Evolutionary conservation across 2,888 invertebrate species (phyloP), one percentile per base, ranked within the genome.

Genomic region (Hemaris fuciformis): DNA sequence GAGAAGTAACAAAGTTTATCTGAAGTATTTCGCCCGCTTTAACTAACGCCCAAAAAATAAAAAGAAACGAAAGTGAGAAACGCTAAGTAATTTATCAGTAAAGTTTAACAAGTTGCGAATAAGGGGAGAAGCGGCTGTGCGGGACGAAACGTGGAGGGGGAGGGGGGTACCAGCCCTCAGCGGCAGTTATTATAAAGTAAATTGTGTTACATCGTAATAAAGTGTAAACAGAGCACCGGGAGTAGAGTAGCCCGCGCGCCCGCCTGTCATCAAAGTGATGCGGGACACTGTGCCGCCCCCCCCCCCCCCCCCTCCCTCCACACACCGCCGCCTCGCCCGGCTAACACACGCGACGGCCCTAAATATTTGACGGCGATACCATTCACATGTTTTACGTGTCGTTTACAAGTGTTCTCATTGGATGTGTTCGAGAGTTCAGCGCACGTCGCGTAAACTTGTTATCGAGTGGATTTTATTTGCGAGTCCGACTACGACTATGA

Each of bases 1-100:
- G 27, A 53, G 27, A 18, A 38, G 38, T 38, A 53, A 31, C 31
- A 53, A 53, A 53, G 53, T 53, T 53, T 53, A 15, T 18, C 27
- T 53, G 18, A 53, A 53, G n/a, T n/a, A n/a, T n/a, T n/a, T 18
- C 27, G 43, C 20, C 20, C 43, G 43, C 20, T 53, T 53, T 53
- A 53, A 53, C 53, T 53, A 53, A 53, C 53, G 53, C 53, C 53
- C 48, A 25, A 27, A 48, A 48, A 48, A 53, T 31, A 53, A 53
- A 53, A 53, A 18, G 31, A 53, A 53, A 53, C 10, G 31, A 53
- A 53, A 3, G 18, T 31, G 31, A 53, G 53, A 27, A 53, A 53
- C 27, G 18, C n/a, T 53, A 53, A 53, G 53, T 53, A 27, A 53
- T 53, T 53, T 53, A 31, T 53, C 53, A 53, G 31, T 53, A 18